Base-by-base conservation (phyloP, 2,113 vertebrate genomes). In the Pampusana beccarii region DNA sequence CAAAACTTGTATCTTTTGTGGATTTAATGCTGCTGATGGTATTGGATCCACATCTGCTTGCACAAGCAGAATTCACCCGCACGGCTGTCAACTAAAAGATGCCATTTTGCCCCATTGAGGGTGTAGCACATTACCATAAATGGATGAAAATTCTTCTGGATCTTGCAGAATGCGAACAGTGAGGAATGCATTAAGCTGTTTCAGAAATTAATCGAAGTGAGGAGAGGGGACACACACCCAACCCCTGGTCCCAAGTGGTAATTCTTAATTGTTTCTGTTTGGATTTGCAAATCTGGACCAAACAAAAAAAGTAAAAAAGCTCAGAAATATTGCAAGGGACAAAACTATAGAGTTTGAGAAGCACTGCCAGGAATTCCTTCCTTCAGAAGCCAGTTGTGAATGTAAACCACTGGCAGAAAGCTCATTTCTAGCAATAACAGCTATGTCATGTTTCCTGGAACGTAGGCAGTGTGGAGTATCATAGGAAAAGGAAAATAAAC, bases 401-500 rank as follows among this genome's bases (percentile, higher is more conserved):
- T 93, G 94, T 5, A 64, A 83, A 91, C 15, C 88, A 26, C 72
- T n/a, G 80, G 96, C 95, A 83, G 86, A 77, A 89, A 88, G 88
- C 72, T 83, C 56, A 5, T 90, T 93, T 74, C 86, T 24, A 51
- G 96, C 96, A 95, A 38, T 77, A 94, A 94, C 95, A 95, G 96
- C 95, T 91, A 78, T 33, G 92, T 92, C 88, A 92, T 86, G 77
- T 70, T 96, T 93, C 96, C 96, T 97, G 96, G 95, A 96, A 93
- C 91, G n/a, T 10, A 48, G 87, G 95, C 96, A 51, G 50, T 14
- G 61, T 58, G 79, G 90, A 96, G 94, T 70, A 78, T 36, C 88
- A 14, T 74, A 85, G 91, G 95, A 33, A 94, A 97, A 93, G 95
- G 92, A 95, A 96, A 97, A 97, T 20, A 96, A 97, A 96, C 94